Evolutionary conservation across 2,888 invertebrate genomes (phyloP).

Genomic region (Taenaris catops): DNA sequence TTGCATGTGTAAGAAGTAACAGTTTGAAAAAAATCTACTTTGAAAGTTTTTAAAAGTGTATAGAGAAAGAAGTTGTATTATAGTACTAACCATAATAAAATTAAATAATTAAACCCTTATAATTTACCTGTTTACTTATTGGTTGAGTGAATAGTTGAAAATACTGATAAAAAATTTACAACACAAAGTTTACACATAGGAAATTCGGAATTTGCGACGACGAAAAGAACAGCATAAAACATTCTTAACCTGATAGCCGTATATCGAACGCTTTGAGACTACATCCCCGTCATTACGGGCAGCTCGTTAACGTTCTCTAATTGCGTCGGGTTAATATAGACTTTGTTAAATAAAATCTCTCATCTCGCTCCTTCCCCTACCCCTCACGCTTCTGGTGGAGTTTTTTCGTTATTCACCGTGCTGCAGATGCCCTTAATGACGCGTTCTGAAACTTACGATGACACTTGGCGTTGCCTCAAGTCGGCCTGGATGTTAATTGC

Average conservation of each 20-base stretch:
- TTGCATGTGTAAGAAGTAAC: too few species aligned
- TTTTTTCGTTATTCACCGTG: constrained; percentile 75
- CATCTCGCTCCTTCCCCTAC: constrained; percentile 53
- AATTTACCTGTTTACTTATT: too few species aligned
- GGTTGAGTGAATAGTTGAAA: too few species aligned
- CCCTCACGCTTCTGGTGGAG: constrained; percentile 30
- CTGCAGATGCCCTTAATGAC: constrained; percentile 79
- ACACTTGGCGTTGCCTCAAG: constrained; percentile 68
- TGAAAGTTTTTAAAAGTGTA: too few species aligned
- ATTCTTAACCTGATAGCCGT: constrained; percentile 16
- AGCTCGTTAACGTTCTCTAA: constrained; percentile 77
- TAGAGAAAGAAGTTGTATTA: too few species aligned
- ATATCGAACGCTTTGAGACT: constrained; percentile 41
- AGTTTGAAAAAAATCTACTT: too few species aligned
- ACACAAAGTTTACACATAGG: too few species aligned
- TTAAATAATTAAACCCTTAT: too few species aligned
- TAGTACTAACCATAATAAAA: too few species aligned
- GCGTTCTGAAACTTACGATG: constrained; percentile 78
- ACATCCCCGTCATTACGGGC: constrained; percentile 66
- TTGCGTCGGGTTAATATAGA: constrained; percentile 80
- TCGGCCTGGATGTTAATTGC: constrained; percentile 66
- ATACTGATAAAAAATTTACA: too few species aligned
- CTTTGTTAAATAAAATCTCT: constrained; percentile 80
- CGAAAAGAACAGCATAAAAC: too few species aligned
- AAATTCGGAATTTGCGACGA: too few species aligned